phyloP scores from a whole-genome alignment of 2,888 invertebrate genomes.

The Spilosoma lubricipeda region DNA sequence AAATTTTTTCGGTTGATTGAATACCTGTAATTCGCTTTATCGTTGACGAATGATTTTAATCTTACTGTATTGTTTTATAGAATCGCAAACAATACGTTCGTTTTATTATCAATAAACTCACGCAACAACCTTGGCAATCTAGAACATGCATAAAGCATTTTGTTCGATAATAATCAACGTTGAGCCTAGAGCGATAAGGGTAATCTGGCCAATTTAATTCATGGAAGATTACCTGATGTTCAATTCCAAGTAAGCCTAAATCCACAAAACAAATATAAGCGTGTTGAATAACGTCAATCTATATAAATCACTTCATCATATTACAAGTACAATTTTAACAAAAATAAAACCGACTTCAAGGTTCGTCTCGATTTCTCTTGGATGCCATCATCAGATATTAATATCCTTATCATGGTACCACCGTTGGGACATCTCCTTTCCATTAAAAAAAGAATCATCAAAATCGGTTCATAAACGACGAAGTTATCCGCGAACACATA shows the following conservation, averaged over 20 bases:
- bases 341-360: too few species aligned
- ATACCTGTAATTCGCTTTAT: not conserved
- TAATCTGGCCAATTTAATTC: not conserved
- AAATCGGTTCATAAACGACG: too few species aligned
- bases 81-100: slow-evolving; percentile 3
- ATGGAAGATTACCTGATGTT: not conserved
- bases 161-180: not conserved
- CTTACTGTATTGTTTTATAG: not conserved
- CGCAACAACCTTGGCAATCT: not conserved
- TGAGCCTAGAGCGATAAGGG: not conserved
- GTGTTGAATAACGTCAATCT: too few species aligned
- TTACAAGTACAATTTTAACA: too few species aligned
- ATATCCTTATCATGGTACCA: too few species aligned
- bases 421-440: too few species aligned
- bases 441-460: too few species aligned
- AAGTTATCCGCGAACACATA: too few species aligned
- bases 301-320: too few species aligned
- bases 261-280: not conserved
- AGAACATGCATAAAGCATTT: not conserved
- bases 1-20: not conserved
- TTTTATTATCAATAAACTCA: slow-evolving; percentile 1
- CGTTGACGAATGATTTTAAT: not conserved
- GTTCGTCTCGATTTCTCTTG: too few species aligned
- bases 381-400: too few species aligned
- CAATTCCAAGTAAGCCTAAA: not conserved